Evolutionary conservation across 2,797 vertebrate genomes (phyloP), one percentile per base, ranked within the genome.

Genomic region (Otus scops): DNA sequence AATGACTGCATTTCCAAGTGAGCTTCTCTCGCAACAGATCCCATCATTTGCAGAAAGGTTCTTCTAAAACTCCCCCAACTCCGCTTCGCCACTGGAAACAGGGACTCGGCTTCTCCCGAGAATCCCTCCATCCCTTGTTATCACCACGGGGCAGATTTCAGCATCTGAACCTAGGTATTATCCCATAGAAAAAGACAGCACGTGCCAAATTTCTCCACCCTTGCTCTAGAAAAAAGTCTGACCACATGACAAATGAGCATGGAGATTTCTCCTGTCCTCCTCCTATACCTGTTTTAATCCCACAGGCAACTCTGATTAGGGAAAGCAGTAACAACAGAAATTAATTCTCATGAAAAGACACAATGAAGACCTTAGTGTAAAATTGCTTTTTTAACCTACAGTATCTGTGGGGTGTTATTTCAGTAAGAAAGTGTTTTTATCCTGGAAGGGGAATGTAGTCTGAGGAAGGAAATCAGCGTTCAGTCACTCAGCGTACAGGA

Each of bases 71-170:
- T 57, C n/a, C 47, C 6, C 22, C 32, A 94, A 7, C 15, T 63
- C 32, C 8, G 3, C 22, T 41, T 7, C 14, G 26, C 8, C 26
- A 17, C 48, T 60, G 67, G 70, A 15, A 95, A 53, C 0, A 0
- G 50, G 54, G 18, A 56, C 11, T 63, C 0, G 0, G 24, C 24
- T 69, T 61, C 36, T 45, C 10, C 59, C 1, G 0, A 85, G 75
- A 63, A 89, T 16, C 71, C 53, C 34, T 68, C 63, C 67, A 60
- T 12, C 28, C 43, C 53, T 56, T 0, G 0, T 32, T 38, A 54
- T 43, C 53, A 70, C 24, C 54, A 26, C 0, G 0, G 50, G 57
- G 27, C 22, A 36, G 10, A 59, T 45, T 34, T 53, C 48, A 74
- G 75, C 34, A 64, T 3, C 34, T 51, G 27, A 71, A 54, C 64